A percentile compares a stretch with the other conserved stretches of the same genome.
Evolutionary conservation across 2,113 vertebrate genomes (phyloP).

Genomic region (Sylvilagus bachmani): DNA sequence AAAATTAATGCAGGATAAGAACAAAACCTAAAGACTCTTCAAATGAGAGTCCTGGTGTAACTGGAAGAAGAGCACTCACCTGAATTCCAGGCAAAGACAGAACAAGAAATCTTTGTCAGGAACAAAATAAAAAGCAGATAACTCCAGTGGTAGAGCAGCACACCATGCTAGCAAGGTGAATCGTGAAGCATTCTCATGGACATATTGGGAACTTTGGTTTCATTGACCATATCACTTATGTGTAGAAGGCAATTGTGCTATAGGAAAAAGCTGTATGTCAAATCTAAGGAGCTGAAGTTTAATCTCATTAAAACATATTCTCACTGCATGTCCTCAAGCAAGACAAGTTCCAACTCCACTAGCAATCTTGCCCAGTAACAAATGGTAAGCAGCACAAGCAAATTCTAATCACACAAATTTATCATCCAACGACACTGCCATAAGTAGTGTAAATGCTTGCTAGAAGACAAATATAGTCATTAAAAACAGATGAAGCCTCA

Average conservation of each 20-base stretch:
- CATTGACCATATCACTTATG: background rate
- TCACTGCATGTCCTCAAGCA: background rate
- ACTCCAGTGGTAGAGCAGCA: fast-evolving
- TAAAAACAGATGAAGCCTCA: background rate
- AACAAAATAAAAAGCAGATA: too few species aligned
- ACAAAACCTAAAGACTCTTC: background rate
- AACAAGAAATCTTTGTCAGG: background rate
- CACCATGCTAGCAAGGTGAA: background rate
- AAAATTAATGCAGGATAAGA: background rate
- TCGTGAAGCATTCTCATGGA: background rate
- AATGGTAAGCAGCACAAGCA: background rate
- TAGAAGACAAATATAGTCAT: background rate
- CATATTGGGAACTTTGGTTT: background rate
- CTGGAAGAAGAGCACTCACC: background rate
- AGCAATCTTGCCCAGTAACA: background rate
- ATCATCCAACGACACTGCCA: background rate
- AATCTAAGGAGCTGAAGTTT: background rate
- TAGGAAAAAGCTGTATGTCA: background rate
- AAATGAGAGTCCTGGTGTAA: background rate
- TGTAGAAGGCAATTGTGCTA: background rate
- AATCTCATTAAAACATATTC: background rate
- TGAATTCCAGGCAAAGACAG: background rate
- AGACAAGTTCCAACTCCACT: background rate
- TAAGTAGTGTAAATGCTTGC: background rate
- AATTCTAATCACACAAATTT: conserved; percentile 14